These are phyloP conservation scores for Alligator sinensis DNA, from an alignment of 2,113 vertebrate genomes.

Conservation along the genomic window DNA sequence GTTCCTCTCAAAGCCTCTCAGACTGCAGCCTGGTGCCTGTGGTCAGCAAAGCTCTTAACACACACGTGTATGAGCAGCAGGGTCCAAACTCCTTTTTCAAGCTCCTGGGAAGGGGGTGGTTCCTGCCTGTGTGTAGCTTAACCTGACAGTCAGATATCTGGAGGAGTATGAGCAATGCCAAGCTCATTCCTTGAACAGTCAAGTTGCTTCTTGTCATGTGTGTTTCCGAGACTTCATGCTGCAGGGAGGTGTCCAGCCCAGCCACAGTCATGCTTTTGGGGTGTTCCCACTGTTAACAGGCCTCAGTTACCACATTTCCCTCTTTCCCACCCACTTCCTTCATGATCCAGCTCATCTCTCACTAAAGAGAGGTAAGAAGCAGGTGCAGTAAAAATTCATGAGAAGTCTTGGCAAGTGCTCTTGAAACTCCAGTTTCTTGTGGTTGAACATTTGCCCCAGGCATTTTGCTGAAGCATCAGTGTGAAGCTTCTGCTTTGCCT, in stretches of 20 bases:
- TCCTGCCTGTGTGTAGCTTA: not conserved
- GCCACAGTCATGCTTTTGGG: not conserved
- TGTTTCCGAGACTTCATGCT: not conserved
- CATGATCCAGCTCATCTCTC: not conserved
- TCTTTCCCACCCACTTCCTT: not conserved
- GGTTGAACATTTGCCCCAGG: not conserved
- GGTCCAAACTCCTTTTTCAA: not conserved
- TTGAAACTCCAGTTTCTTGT: not conserved
- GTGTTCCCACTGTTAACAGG: not conserved
- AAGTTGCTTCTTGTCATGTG: not conserved
- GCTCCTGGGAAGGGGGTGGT: not conserved
- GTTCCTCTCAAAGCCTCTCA: too few relatives aligned
- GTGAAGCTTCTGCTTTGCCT: not conserved
- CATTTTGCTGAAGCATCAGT: not conserved
- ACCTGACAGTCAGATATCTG: not conserved
- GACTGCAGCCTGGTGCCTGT: not conserved
- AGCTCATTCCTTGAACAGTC: not conserved
- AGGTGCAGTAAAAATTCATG: not conserved
- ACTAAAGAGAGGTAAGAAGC: not conserved
- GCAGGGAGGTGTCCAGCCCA: not conserved
- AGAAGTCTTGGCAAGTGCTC: not conserved
- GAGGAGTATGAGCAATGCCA: not conserved
- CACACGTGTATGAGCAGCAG: not conserved
- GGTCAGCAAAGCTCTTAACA: not conserved
- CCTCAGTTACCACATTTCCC: not conserved